Conservation (phyloP, 2,113 vertebrate species). For the Pungitius pungitius region DNA sequence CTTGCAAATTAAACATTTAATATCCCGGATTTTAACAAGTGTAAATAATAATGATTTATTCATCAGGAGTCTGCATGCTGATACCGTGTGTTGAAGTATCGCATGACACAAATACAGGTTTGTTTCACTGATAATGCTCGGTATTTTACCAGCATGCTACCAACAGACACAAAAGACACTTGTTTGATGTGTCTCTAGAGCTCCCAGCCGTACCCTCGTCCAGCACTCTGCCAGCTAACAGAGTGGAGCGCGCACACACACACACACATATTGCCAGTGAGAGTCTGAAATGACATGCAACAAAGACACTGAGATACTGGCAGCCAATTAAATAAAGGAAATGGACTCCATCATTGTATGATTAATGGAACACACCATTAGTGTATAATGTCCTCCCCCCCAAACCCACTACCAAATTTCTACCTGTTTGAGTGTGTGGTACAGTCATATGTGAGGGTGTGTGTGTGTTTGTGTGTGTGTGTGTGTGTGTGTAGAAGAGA, state of each 20-base stretch:
- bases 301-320: conserved; percentile 72
- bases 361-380: conserved; percentile 80
- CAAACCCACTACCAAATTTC: conserved; percentile 62
- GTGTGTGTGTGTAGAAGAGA: conserved; percentile 22
- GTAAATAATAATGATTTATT: background rate
- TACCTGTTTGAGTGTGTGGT: conserved; percentile 68
- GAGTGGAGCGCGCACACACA: conserved; percentile 30
- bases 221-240: conserved; percentile 49
- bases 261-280: conserved; percentile 32
- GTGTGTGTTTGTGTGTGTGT: conserved; percentile 35
- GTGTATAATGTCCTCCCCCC: conserved; percentile 55
- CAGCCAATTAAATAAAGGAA: conserved; percentile 79
- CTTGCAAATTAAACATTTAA: background rate
- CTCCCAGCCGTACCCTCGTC: conserved; percentile 48
- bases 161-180: conserved; percentile 66
- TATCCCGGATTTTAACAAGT: background rate
- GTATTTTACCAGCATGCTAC: conserved; percentile 15
- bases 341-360: conserved; percentile 80
- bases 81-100: conserved; percentile 1
- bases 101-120: background rate
- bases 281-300: conserved; percentile 68
- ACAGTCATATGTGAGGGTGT: conserved; percentile 26
- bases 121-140: conserved; percentile 18
- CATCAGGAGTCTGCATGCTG: background rate
- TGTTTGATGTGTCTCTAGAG: conserved; percentile 68